Evolutionary conservation across 2,113 vertebrate species (phyloP), one percentile per base, ranked within the genome.

Genomic region (Nannospalax galili): DNA sequence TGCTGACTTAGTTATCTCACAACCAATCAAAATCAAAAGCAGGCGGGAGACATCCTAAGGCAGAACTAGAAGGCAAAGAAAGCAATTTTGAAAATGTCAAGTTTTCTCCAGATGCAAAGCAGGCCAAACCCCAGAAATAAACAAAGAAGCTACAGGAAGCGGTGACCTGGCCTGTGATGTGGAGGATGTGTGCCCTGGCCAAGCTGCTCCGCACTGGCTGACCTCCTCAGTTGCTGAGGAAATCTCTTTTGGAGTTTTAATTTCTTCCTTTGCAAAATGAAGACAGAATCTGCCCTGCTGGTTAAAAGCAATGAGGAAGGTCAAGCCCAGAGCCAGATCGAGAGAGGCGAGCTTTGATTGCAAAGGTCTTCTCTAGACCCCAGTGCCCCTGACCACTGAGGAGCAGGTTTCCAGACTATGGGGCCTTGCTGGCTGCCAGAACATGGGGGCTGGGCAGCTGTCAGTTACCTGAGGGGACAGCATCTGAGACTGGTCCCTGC

Each of bases 221-320:
- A 37, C 86, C 77, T 60, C 17, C 37, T 73, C 42, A 62, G 20
- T 4, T 3, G 62, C 52, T 22, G 62, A 89, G 58, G 80, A 64
- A 87, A 56, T 20, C 45, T 56, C 75, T 84, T 7, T 73, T 52
- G 48, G 64, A 93, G 58, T 75, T 95, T 91, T n/a, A 45, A 40
- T 82, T 93, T 90, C 72, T 65, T 85, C 28, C 42, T 96, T 48
- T 88, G 72, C 62, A 67, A 72, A 40, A 75, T 4, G 15, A 87
- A 79, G 26, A 77, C 52, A 26, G 10, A 37, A 75, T 62, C 65
- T 5, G 37, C 88, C 72, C 67, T 58, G 48, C 32, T 58, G 69
- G 70, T 81, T 95, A 81, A 84, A 94, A 90, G 73, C 72, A 77
- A 45, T 10, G 28, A 91, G 1, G 11, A 60, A 73, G 65, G 64